Percentiles rank a stretch among this genome's conserved stretches.
These are phyloP conservation scores for Chesias legatella DNA, from an alignment of 2,888 invertebrate species.

Conservation along the genomic window DNA sequence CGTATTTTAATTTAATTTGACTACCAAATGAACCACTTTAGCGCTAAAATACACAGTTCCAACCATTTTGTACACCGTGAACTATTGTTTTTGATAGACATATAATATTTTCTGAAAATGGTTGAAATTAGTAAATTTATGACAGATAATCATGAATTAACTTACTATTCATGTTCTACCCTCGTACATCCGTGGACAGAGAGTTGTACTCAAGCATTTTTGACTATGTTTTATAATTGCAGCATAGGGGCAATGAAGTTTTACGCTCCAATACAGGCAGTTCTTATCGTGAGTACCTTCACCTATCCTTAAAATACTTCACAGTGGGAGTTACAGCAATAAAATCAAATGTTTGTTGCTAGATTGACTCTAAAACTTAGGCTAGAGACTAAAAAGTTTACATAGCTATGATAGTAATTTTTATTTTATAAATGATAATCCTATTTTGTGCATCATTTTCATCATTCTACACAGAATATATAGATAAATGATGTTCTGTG, in stretches of 20 bases:
- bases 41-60: background rate
- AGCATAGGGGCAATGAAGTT: constrained; percentile 46
- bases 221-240: constrained; percentile 43
- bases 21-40: constrained; percentile 3
- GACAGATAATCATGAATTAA: constrained; percentile 36
- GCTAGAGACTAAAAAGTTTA: too few relatives aligned
- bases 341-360: too few relatives aligned
- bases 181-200: constrained; percentile 61
- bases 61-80: background rate
- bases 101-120: constrained; percentile 40
- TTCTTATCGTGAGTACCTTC: constrained; percentile 46
- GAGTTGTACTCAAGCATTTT: constrained; percentile 49
- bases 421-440: too few relatives aligned
- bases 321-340: too few relatives aligned
- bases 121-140: constrained; percentile 64
- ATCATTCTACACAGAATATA: too few relatives aligned
- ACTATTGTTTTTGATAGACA: background rate
- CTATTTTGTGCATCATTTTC: too few relatives aligned
- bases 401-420: too few relatives aligned
- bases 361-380: too few relatives aligned
- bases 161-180: constrained; percentile 38
- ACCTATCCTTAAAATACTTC: too few relatives aligned
- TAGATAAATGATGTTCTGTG: too few relatives aligned
- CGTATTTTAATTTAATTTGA: background rate
- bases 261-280: constrained; percentile 43